Evolutionary conservation across 2,113 vertebrate genomes (phyloP).

Genomic region (Pristiophorus japonicus): DNA sequence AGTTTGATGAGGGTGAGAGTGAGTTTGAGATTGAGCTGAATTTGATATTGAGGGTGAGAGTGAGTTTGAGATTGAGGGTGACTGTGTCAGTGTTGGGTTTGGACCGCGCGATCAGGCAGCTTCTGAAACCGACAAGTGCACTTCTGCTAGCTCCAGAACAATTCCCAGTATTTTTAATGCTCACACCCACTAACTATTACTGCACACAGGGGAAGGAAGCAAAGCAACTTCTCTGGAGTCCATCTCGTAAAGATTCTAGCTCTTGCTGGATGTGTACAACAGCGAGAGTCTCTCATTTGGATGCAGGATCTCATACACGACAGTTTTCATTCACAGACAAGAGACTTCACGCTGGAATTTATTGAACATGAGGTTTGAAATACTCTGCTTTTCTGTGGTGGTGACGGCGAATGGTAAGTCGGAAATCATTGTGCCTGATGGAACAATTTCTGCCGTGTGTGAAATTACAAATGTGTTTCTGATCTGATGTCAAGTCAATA

Average conservation of each 20-base stretch:
- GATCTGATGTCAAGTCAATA: not conserved
- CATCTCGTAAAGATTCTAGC: not conserved
- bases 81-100: not conserved
- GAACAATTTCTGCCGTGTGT: not conserved
- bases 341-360: not conserved
- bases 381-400: not conserved
- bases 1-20: not conserved
- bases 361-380: not conserved
- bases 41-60: not conserved
- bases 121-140: not conserved
- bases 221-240: not conserved
- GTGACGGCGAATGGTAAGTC: not conserved
- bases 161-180: not conserved
- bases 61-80: not conserved
- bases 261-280: not conserved
- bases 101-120: not conserved
- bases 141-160: not conserved
- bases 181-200: not conserved
- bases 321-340: not conserved
- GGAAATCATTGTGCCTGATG: not conserved
- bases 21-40: not conserved
- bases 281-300: not conserved
- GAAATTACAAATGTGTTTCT: not conserved
- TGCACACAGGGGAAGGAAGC: not conserved
- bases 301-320: not conserved